Conservation (phyloP, 2,797 vertebrate species). For the Nannoperca obscura region DNA sequence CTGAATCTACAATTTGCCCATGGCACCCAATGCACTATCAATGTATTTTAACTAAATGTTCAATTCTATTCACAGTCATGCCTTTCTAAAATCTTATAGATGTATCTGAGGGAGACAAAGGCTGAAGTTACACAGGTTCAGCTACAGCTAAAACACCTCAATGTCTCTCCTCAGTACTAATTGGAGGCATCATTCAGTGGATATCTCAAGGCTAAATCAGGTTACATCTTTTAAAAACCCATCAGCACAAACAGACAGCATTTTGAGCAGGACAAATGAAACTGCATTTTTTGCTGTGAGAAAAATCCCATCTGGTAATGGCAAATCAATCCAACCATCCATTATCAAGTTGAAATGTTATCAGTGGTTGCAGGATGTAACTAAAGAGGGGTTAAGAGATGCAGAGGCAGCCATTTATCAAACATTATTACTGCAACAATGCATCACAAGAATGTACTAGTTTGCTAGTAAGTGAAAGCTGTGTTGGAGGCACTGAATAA, state of each 20-base stretch:
- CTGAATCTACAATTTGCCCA: neutral
- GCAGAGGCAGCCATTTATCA: slow-evolving; percentile 27
- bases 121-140: neutral
- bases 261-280: slow-evolving; percentile 30
- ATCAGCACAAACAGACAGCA: slow-evolving; percentile 30
- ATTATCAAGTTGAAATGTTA: slow-evolving; percentile 16
- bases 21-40: neutral
- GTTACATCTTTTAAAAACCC: slow-evolving; percentile 31
- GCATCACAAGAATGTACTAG: slow-evolving; percentile 16
- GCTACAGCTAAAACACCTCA: neutral
- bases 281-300: slow-evolving; percentile 27
- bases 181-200: slow-evolving; percentile 11
- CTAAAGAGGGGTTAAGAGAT: slow-evolving; percentile 4
- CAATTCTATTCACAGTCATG: neutral
- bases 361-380: slow-evolving; percentile 1
- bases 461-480: slow-evolving; percentile 26
- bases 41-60: neutral
- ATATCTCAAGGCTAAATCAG: slow-evolving; percentile 33
- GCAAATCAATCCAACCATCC: slow-evolving; percentile 35
- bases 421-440: slow-evolving; percentile 26
- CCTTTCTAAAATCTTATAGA: neutral
- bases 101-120: slow-evolving; percentile 18
- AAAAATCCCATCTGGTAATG: slow-evolving; percentile 37
- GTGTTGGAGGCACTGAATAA: slow-evolving; percentile 25
- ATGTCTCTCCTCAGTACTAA: neutral